A percentile compares a stretch with the other conserved stretches of the same genome.
Evolutionary conservation across 30 jellyfish, hydroid and myxozoan species (phyloP).

Genomic region (Morbakka virulenta): DNA sequence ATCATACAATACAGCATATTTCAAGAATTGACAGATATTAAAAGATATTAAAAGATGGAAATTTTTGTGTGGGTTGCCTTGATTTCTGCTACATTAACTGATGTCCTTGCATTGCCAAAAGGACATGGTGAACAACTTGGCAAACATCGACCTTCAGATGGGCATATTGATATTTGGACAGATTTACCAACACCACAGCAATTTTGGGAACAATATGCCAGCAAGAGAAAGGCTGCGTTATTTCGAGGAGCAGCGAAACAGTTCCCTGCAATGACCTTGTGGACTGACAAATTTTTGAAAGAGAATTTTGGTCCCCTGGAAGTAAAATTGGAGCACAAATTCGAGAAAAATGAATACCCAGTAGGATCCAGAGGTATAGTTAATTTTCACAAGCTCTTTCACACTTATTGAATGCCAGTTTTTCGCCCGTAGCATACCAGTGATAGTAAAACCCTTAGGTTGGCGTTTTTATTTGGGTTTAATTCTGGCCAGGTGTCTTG

Average conservation of each 20-base stretch:
- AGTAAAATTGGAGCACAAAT: constrained; percentile 47
- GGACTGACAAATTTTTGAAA: constrained; percentile 41
- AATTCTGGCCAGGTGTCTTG: too few species aligned
- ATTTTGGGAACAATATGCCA: constrained; percentile 47
- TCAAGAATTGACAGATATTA: too few species aligned
- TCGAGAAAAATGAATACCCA: constrained; percentile 38
- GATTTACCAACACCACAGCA: constrained; percentile 49
- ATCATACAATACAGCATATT: too few species aligned
- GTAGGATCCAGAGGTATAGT: constrained; percentile 53
- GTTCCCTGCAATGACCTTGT: constrained; percentile 33
- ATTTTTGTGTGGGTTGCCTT: too few species aligned
- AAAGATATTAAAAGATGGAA: too few species aligned
- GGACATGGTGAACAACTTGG: constrained; percentile 52
- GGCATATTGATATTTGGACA: constrained; percentile 33
- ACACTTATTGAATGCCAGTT: too few species aligned
- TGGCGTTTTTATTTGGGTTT: too few species aligned
- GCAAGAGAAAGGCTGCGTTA: constrained; percentile 38
- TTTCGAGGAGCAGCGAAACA: constrained; percentile 38
- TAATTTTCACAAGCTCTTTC: too few species aligned
- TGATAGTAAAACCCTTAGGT: too few species aligned
- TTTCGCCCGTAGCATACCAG: too few species aligned
- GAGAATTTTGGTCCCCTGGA: constrained; percentile 44
- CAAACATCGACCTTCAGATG: constrained; percentile 36
- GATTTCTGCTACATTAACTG: too few species aligned
- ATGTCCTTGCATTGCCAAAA: constrained; percentile 20